phyloP scores from a whole-genome alignment of 2,113 vertebrate genomes.

The Daboia siamensis region DNA sequence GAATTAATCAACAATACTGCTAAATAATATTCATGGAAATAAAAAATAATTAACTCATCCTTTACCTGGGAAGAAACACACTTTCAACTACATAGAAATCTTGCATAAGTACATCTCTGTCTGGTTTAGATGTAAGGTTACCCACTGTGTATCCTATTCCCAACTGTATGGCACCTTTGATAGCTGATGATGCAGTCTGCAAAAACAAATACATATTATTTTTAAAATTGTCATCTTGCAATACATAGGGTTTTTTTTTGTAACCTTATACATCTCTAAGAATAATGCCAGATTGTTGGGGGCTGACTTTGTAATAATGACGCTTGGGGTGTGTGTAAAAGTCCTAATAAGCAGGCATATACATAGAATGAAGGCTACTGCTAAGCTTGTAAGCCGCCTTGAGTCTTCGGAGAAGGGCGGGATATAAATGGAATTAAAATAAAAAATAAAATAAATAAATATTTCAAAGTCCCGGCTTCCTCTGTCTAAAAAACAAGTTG shows the following conservation, averaged over 20 bases:
- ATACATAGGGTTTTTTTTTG: neutral
- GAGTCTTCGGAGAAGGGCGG: no score
- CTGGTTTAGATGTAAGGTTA: conserved; percentile 92
- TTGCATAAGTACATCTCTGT: conserved; percentile 97
- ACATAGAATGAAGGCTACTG: no score
- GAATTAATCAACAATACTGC: neutral
- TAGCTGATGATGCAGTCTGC: conserved; percentile 85
- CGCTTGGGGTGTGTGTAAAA: no score
- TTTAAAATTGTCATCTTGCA: conserved; percentile 36
- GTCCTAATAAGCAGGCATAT: no score
- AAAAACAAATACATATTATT: conserved; percentile 35
- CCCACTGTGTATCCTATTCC: conserved; percentile 95
- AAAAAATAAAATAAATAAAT: no score
- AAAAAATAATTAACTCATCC: neutral
- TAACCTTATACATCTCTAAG: neutral
- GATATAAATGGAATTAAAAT: no score
- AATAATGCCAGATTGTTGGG: no score
- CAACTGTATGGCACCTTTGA: conserved; percentile 94
- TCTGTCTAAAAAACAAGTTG: accelerated
- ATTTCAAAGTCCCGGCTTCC: accelerated
- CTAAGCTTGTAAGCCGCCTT: no score
- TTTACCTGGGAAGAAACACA: conserved; percentile 93
- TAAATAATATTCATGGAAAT: neutral
- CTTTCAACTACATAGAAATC: conserved; percentile 97
- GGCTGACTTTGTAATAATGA: no score